Conservation (phyloP, 1,140 invertebrate species). For the Lutraria rhynchaena region DNA sequence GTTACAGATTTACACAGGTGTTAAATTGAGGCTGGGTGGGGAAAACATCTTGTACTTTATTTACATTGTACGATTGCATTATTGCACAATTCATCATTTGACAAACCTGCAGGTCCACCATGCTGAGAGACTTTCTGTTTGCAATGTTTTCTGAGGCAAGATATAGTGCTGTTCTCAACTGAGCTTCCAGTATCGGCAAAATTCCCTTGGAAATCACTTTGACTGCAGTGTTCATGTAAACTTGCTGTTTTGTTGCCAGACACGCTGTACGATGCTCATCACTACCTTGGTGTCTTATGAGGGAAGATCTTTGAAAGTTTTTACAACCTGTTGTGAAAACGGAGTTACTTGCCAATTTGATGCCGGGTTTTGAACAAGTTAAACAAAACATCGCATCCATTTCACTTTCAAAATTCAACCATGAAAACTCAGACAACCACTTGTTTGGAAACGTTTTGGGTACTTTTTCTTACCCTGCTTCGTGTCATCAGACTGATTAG, state of each 20-base stretch:
- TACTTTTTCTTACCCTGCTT: no score
- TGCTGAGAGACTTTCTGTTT: slow-evolving; percentile 3
- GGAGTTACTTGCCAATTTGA: neutral
- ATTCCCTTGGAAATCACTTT: slow-evolving; percentile 2
- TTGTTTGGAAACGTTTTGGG: no score
- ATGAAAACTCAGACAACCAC: no score
- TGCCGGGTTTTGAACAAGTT: neutral
- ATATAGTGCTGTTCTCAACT: slow-evolving; percentile 18
- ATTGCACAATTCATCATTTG: no score
- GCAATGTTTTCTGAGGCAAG: slow-evolving; percentile 27
- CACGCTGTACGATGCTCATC: neutral
- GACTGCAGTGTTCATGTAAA: slow-evolving; percentile 1
- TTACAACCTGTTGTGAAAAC: slow-evolving; percentile 1
- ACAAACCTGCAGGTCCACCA: slow-evolving; percentile 25
- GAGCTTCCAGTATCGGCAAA: slow-evolving; percentile 4
- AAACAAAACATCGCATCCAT: no score
- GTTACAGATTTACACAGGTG: no score
- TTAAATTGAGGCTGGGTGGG: no score
- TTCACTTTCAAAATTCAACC: no score
- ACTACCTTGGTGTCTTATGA: neutral
- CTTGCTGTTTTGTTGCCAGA: neutral
- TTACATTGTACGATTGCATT: no score
- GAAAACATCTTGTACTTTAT: no score
- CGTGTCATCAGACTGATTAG: no score
- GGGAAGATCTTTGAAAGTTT: slow-evolving; percentile 7